A percentile compares a stretch with the other conserved stretches of the same genome.
Evolutionary conservation across 2,888 invertebrate genomes (phyloP).

Genomic region (Diabrotica balteata): DNA sequence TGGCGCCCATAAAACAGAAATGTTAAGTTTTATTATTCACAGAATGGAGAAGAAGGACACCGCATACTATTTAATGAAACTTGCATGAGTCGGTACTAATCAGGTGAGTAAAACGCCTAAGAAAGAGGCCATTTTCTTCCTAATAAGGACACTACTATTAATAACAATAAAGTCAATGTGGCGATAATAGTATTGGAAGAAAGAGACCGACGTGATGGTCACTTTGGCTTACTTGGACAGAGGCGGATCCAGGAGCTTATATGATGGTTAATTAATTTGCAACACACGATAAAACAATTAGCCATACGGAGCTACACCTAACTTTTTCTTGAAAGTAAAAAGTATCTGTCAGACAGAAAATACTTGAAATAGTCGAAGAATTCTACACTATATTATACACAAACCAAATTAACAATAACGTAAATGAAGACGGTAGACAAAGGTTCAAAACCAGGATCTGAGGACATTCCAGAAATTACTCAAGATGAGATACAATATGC

Average conservation of each 20-base stretch:
- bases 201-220: constrained; percentile 48
- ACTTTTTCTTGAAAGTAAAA: too few species aligned
- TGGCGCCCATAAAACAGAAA: constrained; percentile 55
- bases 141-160: constrained; percentile 60
- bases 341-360: too few species aligned
- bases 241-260: not conserved
- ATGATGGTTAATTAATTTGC: too few species aligned
- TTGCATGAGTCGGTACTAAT: constrained; percentile 58
- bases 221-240: constrained; percentile 7
- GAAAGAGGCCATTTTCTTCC: constrained; percentile 57
- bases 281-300: too few species aligned
- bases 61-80: constrained; percentile 48
- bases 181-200: constrained; percentile 61
- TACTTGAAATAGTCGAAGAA: too few species aligned
- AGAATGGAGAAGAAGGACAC: constrained; percentile 46
- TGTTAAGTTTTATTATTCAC: constrained; percentile 59
- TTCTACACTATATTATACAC: too few species aligned
- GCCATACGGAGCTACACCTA: too few species aligned
- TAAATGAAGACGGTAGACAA: too few species aligned
- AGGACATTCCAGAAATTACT: too few species aligned
- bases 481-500: too few species aligned
- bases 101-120: constrained; percentile 60
- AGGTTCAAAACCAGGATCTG: too few species aligned
- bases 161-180: constrained; percentile 63
- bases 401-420: too few species aligned